Percentiles rank a stretch among this genome's conserved stretches.
Conservation (phyloP, 2,113 vertebrate species). For the Alaudala cheleensis region DNA sequence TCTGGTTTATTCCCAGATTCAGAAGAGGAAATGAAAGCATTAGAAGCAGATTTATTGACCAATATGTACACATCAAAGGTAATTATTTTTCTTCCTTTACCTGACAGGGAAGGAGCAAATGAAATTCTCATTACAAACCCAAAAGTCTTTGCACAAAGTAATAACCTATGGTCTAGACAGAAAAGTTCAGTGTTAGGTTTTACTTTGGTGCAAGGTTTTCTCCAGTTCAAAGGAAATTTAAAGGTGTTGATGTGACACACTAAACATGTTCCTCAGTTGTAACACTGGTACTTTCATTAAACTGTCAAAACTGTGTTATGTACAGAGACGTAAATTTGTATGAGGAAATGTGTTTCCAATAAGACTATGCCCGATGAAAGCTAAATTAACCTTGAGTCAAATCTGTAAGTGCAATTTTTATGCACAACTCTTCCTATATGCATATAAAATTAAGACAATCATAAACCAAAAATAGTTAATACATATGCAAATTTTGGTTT, state of each 20-base stretch:
- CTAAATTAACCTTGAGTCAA: slow-evolving; percentile 43
- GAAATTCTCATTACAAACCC: slow-evolving; percentile 50
- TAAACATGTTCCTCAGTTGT: not conserved
- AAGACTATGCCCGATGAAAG: slow-evolving; percentile 28
- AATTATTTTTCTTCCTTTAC: slow-evolving; percentile 60
- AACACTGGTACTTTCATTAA: slow-evolving; percentile 49
- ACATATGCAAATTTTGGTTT: not conserved
- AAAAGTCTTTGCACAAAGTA: slow-evolving; percentile 24
- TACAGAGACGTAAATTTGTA: slow-evolving; percentile 1
- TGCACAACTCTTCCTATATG: not conserved
- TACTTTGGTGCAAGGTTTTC: slow-evolving; percentile 9
- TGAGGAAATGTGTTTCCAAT: slow-evolving; percentile 30
- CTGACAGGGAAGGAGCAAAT: not conserved
- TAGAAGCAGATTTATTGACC: slow-evolving; percentile 89
- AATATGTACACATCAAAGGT: slow-evolving; percentile 91
- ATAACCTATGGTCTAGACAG: slow-evolving; percentile 10
- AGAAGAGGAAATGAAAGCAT: slow-evolving; percentile 85
- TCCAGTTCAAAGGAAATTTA: slow-evolving; percentile 43
- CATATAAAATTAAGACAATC: not conserved
- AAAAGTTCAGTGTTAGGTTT: slow-evolving; percentile 23
- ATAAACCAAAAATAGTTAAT: not conserved
- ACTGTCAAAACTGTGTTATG: slow-evolving; percentile 6
- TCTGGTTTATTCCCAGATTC: slow-evolving; percentile 81
- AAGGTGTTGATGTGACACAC: slow-evolving; percentile 37
- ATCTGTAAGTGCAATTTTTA: not conserved